These are phyloP conservation scores for Dissostichus mawsoni DNA, from an alignment of 2,113 vertebrate genomes.

Conservation along the genomic window DNA sequence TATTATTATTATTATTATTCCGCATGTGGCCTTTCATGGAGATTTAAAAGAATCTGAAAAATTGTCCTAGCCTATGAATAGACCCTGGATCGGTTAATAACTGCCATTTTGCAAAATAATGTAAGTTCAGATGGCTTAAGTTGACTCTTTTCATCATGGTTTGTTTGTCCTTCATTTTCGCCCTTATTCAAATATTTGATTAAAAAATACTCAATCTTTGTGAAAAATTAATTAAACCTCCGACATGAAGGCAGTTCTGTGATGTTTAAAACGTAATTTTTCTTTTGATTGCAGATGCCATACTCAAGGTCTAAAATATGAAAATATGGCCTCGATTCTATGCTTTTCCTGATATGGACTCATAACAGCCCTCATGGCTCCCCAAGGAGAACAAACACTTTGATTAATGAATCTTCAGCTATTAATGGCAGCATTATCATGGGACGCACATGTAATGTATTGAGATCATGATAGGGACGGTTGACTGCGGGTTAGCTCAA, in stretches of 20 bases:
- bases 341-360: constrained; percentile 29
- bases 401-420: constrained; percentile 69
- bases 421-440: constrained; percentile 57
- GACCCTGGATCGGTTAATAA: not conserved
- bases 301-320: constrained; percentile 20
- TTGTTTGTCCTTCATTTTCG: not conserved
- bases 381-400: constrained; percentile 63
- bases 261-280: not conserved
- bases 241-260: not conserved
- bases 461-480: constrained; percentile 47
- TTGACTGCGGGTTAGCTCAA: constrained; percentile 55
- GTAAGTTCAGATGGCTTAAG: not conserved
- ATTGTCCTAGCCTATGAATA: not conserved
- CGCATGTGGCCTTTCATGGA: not conserved
- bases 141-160: not conserved
- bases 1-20: not conserved
- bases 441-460: constrained; percentile 44
- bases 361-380: constrained; percentile 61
- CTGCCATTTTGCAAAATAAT: not conserved
- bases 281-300: not conserved
- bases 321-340: constrained; percentile 43
- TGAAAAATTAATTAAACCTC: not conserved
- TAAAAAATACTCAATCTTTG: not conserved
- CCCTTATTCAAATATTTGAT: not conserved
- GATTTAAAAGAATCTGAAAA: not conserved